Percentiles rank a stretch among this genome's conserved stretches.
Conservation (phyloP, 2,113 vertebrate species). For the Engystomops pustulosus region DNA sequence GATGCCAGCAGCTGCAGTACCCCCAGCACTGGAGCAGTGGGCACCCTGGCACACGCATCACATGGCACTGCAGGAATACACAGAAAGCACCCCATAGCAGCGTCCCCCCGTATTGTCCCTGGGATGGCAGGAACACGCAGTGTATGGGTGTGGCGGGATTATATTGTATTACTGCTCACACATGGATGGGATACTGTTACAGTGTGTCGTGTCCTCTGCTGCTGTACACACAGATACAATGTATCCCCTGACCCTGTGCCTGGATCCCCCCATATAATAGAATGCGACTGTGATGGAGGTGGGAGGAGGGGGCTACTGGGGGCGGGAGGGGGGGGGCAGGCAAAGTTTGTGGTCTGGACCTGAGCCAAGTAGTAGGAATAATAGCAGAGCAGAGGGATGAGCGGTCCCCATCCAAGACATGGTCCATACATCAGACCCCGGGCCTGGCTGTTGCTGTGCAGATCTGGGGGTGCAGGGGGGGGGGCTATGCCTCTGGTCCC, state of each 20-base stretch:
- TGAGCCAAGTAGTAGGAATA: slow-evolving; percentile 32
- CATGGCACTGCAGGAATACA: neutral
- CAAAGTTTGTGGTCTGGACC: slow-evolving; percentile 38
- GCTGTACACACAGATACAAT: neutral
- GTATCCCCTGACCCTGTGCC: neutral
- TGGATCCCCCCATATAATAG: too few species aligned
- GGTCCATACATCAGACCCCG: neutral
- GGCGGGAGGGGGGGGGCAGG: slow-evolving; percentile 22
- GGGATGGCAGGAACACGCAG: slow-evolving; percentile 28
- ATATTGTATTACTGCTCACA: slow-evolving; percentile 34
- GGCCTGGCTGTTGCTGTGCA: neutral
- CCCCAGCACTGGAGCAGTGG: neutral
- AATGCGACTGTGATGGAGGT: slow-evolving; percentile 30
- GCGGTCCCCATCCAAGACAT: neutral
- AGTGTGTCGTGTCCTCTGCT: neutral
- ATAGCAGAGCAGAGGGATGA: slow-evolving; percentile 16
- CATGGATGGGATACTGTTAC: neutral
- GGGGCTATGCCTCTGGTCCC: slow-evolving; percentile 9
- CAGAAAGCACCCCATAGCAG: neutral
- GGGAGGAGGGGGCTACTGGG: neutral
- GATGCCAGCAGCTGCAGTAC: neutral
- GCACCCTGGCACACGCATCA: neutral
- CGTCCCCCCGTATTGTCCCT: neutral
- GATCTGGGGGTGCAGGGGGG: slow-evolving; percentile 17
- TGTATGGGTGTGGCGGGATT: slow-evolving; percentile 13